Evolutionary conservation across 2,113 vertebrate genomes (phyloP).

Genomic region (Microcebus lehilahytsara): DNA sequence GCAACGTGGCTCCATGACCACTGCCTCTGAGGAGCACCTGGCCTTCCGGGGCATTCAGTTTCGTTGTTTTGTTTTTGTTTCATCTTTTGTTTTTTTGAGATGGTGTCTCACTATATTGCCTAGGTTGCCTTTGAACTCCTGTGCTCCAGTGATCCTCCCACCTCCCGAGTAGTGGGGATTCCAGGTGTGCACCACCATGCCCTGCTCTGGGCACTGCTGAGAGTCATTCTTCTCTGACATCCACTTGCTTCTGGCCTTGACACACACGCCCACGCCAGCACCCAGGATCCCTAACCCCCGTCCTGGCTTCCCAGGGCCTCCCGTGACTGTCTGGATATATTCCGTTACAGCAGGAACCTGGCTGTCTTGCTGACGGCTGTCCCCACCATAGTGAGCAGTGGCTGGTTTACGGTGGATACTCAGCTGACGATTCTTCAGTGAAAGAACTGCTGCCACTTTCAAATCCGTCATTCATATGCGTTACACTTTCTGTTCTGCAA

Average conservation of each 20-base stretch:
- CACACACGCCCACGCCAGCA: accelerated
- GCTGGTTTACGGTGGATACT: not conserved
- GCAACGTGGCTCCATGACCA: not conserved
- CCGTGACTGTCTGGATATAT: too few species aligned
- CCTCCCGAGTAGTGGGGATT: too few species aligned
- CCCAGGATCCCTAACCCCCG: too few species aligned
- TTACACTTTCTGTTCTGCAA: not conserved
- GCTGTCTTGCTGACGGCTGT: not conserved
- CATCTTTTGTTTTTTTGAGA: too few species aligned
- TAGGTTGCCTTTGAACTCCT: too few species aligned
- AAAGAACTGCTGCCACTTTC: not conserved
- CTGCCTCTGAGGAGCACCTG: not conserved
- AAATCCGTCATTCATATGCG: accelerated
- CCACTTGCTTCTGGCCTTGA: too few species aligned
- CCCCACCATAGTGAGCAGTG: not conserved
- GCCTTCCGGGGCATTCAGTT: not conserved
- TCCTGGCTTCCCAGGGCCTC: not conserved
- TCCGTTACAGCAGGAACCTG: accelerated
- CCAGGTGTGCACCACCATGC: too few species aligned
- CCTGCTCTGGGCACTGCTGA: not conserved
- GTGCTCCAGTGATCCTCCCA: too few species aligned
- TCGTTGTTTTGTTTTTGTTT: too few species aligned
- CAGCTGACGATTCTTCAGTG: not conserved
- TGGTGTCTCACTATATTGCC: too few species aligned
- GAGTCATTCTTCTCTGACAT: not conserved